Evolutionary conservation across 2,888 invertebrate species (phyloP).

Genomic region (Ditula angustiorana): DNA sequence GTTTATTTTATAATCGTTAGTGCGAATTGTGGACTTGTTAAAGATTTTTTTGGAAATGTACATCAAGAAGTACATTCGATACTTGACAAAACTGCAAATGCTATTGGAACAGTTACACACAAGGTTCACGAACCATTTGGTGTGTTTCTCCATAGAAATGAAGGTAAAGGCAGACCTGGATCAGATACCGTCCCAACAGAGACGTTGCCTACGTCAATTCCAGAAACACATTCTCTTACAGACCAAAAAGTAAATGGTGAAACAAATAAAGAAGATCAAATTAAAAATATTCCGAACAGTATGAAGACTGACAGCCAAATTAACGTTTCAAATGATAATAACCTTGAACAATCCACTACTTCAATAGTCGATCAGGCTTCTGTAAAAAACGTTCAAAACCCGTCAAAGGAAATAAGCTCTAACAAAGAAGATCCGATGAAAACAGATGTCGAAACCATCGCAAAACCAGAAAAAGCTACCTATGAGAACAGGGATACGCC

Average conservation of each 20-base stretch:
- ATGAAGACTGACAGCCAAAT: not conserved
- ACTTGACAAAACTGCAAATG: not conserved
- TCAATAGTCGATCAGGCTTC: not conserved
- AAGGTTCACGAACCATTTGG: constrained; percentile 14
- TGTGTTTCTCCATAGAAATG: constrained; percentile 7
- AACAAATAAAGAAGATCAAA: not conserved
- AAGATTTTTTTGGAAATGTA: not conserved
- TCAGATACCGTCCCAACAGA: not conserved
- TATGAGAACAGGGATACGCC: not conserved
- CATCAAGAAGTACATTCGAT: constrained; percentile 1
- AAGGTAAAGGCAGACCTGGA: not conserved
- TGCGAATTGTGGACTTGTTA: constrained; percentile 26
- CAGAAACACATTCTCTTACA: not conserved
- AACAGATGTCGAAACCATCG: too few relatives aligned
- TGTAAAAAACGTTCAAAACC: not conserved
- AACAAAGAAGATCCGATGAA: too few relatives aligned
- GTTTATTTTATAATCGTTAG: constrained; percentile 1
- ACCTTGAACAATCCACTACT: not conserved
- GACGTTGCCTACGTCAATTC: not conserved
- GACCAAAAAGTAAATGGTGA: not conserved
- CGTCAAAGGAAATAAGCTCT: too few relatives aligned
- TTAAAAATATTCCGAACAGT: not conserved
- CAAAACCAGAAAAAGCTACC: not conserved
- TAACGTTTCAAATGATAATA: not conserved
- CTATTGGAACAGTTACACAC: constrained; percentile 22